phyloP scores from a whole-genome alignment of 2,113 vertebrate genomes.

The Aplodontia rufa region DNA sequence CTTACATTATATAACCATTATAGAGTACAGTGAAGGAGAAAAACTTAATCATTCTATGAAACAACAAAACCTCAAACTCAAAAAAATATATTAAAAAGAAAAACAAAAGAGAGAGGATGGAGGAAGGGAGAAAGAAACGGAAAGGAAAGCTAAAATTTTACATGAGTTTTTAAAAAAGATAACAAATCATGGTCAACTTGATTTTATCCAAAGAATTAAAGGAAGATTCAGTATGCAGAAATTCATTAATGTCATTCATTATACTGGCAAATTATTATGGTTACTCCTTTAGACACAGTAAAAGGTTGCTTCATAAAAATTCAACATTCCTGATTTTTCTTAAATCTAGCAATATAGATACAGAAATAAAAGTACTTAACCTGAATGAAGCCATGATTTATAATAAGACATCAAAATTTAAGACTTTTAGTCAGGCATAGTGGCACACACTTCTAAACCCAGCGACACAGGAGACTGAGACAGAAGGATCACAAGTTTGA shows the following conservation, averaged over 20 bases:
- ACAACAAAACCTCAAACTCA: background rate
- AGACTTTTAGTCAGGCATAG: background rate
- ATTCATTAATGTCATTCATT: background rate
- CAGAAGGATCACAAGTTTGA: too few species aligned
- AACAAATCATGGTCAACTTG: background rate
- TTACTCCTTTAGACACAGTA: background rate
- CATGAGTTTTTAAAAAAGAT: background rate
- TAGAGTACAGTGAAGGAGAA: background rate
- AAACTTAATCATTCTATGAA: constrained; percentile 7
- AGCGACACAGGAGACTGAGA: too few species aligned
- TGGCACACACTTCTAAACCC: too few species aligned
- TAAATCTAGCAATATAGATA: background rate
- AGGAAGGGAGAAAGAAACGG: background rate
- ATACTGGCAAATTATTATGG: constrained; percentile 1
- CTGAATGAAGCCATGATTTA: background rate
- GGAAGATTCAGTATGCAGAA: background rate
- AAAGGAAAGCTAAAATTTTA: background rate
- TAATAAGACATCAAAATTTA: background rate
- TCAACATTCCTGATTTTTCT: background rate
- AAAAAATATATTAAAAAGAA: background rate
- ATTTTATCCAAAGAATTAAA: constrained; percentile 35
- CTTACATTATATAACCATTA: background rate
- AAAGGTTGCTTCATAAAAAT: constrained; percentile 27
- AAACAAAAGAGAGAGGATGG: background rate
- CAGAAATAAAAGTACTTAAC: background rate